Evolutionary conservation across 1,140 invertebrate genomes (phyloP).

Genomic region (Cyclargus thomasi): DNA sequence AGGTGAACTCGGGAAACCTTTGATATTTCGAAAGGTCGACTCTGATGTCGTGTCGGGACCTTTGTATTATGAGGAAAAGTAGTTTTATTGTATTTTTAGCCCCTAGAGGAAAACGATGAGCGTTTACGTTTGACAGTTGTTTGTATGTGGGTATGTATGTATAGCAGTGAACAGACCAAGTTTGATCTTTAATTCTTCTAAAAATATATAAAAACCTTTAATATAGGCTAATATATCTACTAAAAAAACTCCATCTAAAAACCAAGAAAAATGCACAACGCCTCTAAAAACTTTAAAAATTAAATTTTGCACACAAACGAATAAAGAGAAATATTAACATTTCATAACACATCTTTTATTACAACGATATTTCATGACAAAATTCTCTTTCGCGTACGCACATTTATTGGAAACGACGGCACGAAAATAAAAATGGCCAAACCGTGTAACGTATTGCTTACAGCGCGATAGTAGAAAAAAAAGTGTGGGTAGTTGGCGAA

Average conservation of each 20-base stretch:
- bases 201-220: too few species aligned
- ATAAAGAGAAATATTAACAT: not conserved
- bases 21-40: not conserved
- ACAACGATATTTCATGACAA: not conserved
- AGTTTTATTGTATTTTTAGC: not conserved
- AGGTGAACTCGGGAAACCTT: not conserved
- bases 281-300: too few species aligned
- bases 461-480: not conserved
- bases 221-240: too few species aligned
- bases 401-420: not conserved
- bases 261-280: too few species aligned
- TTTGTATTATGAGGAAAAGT: not conserved
- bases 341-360: not conserved
- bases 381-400: not conserved
- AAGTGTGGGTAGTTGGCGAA: not conserved
- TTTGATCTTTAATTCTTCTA: too few species aligned
- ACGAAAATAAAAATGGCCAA: not conserved
- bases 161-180: too few species aligned
- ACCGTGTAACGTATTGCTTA: not conserved
- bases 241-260: too few species aligned
- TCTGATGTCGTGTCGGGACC: not conserved
- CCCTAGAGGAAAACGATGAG: too few species aligned
- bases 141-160: too few species aligned
- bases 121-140: too few species aligned
- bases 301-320: not conserved